Base-by-base conservation (phyloP, 2,797 vertebrate genomes). In the Mycteria americana region DNA sequence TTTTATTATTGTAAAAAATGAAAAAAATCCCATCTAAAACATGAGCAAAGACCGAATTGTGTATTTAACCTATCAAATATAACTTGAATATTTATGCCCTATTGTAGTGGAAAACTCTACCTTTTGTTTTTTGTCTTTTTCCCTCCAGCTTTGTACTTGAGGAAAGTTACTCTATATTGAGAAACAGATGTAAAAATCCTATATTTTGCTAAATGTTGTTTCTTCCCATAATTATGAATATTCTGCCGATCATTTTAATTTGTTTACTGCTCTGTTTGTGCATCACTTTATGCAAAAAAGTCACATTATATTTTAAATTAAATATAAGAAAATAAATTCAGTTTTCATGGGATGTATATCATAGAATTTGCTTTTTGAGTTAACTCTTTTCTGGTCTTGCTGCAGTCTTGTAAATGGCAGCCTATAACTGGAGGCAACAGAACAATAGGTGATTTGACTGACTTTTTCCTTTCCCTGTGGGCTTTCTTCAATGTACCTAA, bases 1-100 rank as follows among this genome's bases (percentile, higher is more conserved):
- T 75, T 95, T 95, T 97, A 87, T 97, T 57, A 73, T 41, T 89
- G 22, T 83, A 37, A 70, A 90, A 96, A 95, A 80, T 46, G 27
- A 35, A 86, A 67, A 88, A 67, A 50, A 4, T 37, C 45, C 7
- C 93, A 23, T 92, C 37, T 81, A 92, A 94, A 95, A 76, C 21
- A 67, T 60, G 62, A 83, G 14, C 35, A 89, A 89, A 92, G 59
- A n/a, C 69, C 2, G 1, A 92, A 9, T 24, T 53, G 5, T 25
- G 18, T 67, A 28, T 90, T 70, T 95, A 89, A 89, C 39, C 70
- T 89, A 62, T 68, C 60, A 95, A 76, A 89, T 37, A 62, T 17
- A 83, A 76, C 18, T 37, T 88, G 18, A 77, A 80, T 95, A 93
- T 88, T 80, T 22, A 18, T 82, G 57, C 50, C 14, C 10, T 51